Evolutionary conservation across 2,888 invertebrate genomes (phyloP).

Genomic region (Andrena chrysosceles): DNA sequence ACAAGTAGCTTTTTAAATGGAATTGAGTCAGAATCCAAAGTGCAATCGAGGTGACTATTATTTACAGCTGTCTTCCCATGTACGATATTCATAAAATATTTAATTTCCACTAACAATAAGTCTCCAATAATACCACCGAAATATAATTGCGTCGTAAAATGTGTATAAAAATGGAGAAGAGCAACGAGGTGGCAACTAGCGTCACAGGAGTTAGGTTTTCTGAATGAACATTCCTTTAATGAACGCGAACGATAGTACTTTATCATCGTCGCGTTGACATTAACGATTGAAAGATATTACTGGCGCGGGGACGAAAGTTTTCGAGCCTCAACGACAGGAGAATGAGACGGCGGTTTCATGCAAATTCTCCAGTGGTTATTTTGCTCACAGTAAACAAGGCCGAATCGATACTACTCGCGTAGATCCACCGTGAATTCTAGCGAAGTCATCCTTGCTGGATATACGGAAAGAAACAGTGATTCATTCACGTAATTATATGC

Average conservation of each 20-base stretch:
- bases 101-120: too few relatives aligned
- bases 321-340: background rate
- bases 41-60: too few relatives aligned
- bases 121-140: too few relatives aligned
- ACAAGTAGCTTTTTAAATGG: too few relatives aligned
- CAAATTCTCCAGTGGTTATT: background rate
- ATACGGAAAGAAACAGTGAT: background rate
- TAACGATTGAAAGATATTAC: background rate
- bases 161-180: background rate
- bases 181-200: background rate
- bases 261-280: background rate
- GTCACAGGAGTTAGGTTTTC: background rate
- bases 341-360: background rate
- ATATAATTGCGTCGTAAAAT: too few relatives aligned
- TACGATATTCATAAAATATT: too few relatives aligned
- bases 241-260: background rate
- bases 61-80: too few relatives aligned
- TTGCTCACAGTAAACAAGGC: background rate
- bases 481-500: background rate
- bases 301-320: background rate
- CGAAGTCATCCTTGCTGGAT: too few relatives aligned
- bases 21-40: too few relatives aligned
- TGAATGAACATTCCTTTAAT: background rate
- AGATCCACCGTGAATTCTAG: too few relatives aligned
- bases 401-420: too few relatives aligned